Conservation (phyloP, 1,140 invertebrate species). For the Limonius californicus region DNA sequence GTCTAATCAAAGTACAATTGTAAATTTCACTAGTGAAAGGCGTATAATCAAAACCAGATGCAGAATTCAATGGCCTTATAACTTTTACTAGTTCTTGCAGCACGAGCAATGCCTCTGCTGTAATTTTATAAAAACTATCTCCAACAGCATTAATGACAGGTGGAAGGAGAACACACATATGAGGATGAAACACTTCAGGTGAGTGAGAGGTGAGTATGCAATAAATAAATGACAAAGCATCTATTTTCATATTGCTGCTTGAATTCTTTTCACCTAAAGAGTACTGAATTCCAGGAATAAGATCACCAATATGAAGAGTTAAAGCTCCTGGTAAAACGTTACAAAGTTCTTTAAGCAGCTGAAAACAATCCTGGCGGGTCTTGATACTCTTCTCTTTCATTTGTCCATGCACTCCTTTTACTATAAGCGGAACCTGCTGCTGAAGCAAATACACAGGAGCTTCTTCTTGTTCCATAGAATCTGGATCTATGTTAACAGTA, state of each 20-base stretch:
- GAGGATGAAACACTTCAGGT: constrained; percentile 71
- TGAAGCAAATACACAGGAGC: constrained; percentile 67
- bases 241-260: constrained; percentile 98
- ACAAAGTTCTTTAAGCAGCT: constrained; percentile 86
- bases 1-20: constrained; percentile 74
- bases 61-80: constrained; percentile 78
- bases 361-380: constrained; percentile 88
- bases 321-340: constrained; percentile 85
- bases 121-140: constrained; percentile 98
- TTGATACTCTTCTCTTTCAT: constrained; percentile 94
- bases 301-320: constrained; percentile 74
- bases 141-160: constrained; percentile 83
- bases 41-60: constrained; percentile 69
- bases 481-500: constrained; percentile 61
- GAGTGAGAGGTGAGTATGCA: constrained; percentile 81
- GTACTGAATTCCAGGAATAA: constrained; percentile 89
- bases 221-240: constrained; percentile 90
- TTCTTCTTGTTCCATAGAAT: constrained; percentile 74
- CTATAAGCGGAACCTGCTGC: constrained; percentile 63
- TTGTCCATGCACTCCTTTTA: constrained; percentile 84
- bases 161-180: constrained; percentile 81
- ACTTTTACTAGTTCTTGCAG: constrained; percentile 94
- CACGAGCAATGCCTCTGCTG: constrained; percentile 89
- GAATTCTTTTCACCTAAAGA: constrained; percentile 91
- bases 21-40: constrained; percentile 81